Evolutionary conservation across 2,888 invertebrate genomes (phyloP).

Genomic region (Phortica okadai): DNA sequence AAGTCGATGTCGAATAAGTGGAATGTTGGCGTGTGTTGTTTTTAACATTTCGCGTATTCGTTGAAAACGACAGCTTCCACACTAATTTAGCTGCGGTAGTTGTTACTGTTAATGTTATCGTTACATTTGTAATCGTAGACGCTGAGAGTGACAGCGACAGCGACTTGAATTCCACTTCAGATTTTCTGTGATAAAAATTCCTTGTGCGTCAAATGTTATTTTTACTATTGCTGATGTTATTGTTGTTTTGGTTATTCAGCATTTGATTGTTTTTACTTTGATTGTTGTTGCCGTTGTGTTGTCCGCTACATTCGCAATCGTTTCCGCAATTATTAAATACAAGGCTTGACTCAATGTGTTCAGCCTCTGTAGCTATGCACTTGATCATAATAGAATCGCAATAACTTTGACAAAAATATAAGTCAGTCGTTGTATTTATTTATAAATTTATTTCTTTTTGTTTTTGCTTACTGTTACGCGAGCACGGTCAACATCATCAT

Average conservation of each 20-base stretch:
- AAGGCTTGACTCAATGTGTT: background rate
- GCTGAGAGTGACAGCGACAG: constrained; percentile 43
- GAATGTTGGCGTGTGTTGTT: constrained; percentile 2
- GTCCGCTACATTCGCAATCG: background rate
- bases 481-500: too few species aligned
- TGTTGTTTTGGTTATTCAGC: constrained; percentile 42
- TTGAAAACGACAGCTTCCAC: background rate
- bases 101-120: constrained; percentile 30
- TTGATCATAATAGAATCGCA: constrained; percentile 16
- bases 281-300: constrained; percentile 19
- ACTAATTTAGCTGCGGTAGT: constrained; percentile 16
- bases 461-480: too few species aligned
- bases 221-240: constrained; percentile 37
- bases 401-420: background rate
- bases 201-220: constrained; percentile 33
- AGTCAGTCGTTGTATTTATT: background rate
- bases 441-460: background rate
- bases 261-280: background rate
- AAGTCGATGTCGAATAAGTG: constrained; percentile 17
- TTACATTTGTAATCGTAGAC: constrained; percentile 35
- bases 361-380: background rate
- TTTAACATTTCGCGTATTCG: constrained; percentile 20
- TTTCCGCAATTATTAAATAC: background rate
- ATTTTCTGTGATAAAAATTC: constrained; percentile 49
- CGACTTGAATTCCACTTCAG: constrained; percentile 32